phyloP scores from a whole-genome alignment of 2,888 invertebrate genomes.

The Notodromas monacha region DNA sequence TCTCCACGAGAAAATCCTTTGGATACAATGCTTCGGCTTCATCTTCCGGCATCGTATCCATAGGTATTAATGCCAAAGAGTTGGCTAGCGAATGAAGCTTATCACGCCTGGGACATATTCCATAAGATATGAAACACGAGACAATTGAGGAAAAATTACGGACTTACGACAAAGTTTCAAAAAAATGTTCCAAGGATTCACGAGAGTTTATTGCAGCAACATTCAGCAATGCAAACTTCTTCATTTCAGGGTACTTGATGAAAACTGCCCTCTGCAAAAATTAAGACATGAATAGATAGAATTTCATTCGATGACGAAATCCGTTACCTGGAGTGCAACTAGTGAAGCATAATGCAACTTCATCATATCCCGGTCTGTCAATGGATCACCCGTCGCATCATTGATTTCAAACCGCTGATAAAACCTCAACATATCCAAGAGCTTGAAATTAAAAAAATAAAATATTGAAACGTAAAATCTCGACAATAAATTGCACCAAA shows the following conservation, averaged over 20 bases:
- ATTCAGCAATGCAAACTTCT: slow-evolving; percentile 60
- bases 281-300: slow-evolving; percentile 7
- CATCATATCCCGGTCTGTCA: slow-evolving; percentile 75
- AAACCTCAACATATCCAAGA: slow-evolving; percentile 76
- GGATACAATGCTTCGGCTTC: slow-evolving; percentile 20
- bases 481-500: not conserved
- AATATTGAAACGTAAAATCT: not conserved
- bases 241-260: slow-evolving; percentile 52
- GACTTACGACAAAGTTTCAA: slow-evolving; percentile 31
- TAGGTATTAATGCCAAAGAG: slow-evolving; percentile 54
- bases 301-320: slow-evolving; percentile 7
- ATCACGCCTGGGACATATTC: slow-evolving; percentile 24
- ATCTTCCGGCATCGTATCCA: no score
- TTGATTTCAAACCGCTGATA: slow-evolving; percentile 91
- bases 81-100: slow-evolving; percentile 54
- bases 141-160: slow-evolving; percentile 1
- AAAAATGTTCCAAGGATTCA: slow-evolving; percentile 45
- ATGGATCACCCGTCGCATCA: slow-evolving; percentile 71
- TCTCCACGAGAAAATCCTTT: not conserved
- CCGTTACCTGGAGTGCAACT: slow-evolving; percentile 37
- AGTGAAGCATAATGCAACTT: slow-evolving; percentile 71
- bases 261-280: slow-evolving; percentile 52
- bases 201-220: slow-evolving; percentile 81
- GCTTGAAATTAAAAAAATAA: slow-evolving; percentile 22
- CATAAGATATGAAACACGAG: slow-evolving; percentile 8